Evolutionary conservation across 2,797 vertebrate species (phyloP), one percentile per base, ranked within the genome.

Genomic region (Menidia menidia): DNA sequence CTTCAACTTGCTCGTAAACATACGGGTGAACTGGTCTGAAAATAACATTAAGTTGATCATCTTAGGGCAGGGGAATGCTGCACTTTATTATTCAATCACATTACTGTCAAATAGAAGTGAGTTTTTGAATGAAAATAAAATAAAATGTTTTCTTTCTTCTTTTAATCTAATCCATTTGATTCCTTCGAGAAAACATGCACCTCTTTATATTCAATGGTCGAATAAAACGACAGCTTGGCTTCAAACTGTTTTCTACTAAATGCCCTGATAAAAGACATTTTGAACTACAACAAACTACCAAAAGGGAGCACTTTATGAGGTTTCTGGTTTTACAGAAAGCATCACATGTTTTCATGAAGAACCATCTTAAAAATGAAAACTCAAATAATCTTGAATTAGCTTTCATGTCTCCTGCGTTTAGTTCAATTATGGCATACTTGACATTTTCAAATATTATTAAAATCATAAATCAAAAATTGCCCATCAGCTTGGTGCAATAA

Each of bases 361-460:
- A 42, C 50, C 48, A 65, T 76, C 60, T 55, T 75, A 71, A 67
- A 80, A 68, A 71, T 53, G 65, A 41, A 64, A 61, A 16, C 63
- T 56, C 63, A 32, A 64, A 83, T 83, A 83, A 85, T 65, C 68
- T 55, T 64, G 60, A 80, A 83, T 88, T 82, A 73, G 72, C 43
- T 80, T 47, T 77, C 62, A 54, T 67, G 60, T 69, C 72, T 75
- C 78, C 69, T 78, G 59, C 66, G 62, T 61, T 55, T 71, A 66
- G 77, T 84, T 86, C 35, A 77, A 70, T 88, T 61, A 66, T 77
- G 76, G 72, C 82, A 71, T 66, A 78, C 78, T 69, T 90, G 83
- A 88, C 86, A 88, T 90, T 88, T 92, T 79, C 60, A 85, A 64
- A 84, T 63, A 89, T 85, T 85, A 83, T 82, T 84, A 78, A 88